phyloP scores from a whole-genome alignment of 2,113 vertebrate genomes.

The Lathamus discolor region DNA sequence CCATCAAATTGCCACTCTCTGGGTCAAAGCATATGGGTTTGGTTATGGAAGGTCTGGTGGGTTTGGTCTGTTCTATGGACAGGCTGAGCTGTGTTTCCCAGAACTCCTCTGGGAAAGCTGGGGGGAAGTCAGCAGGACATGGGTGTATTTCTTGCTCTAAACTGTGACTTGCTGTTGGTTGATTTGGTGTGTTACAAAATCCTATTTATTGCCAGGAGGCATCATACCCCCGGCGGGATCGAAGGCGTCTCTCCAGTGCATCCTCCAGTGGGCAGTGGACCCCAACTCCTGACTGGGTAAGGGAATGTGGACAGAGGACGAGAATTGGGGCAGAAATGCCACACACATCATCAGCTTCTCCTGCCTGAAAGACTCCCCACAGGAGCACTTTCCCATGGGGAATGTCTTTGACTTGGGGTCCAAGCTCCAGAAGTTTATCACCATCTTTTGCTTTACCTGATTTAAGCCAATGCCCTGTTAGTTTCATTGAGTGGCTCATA shows the following conservation, averaged over 20 bases:
- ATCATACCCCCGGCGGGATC: slow-evolving; percentile 81
- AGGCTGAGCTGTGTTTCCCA: neutral
- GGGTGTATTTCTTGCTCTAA: neutral
- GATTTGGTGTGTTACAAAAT: neutral
- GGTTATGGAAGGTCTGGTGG: neutral
- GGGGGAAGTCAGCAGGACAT: neutral
- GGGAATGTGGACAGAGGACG: neutral
- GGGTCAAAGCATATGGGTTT: neutral
- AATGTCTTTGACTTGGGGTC: neutral
- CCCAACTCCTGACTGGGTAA: slow-evolving; percentile 93
- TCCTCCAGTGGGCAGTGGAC: slow-evolving; percentile 85
- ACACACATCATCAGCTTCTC: neutral
- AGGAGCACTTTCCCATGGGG: neutral
- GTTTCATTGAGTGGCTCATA: neutral
- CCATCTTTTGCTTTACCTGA: neutral
- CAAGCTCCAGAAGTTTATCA: neutral
- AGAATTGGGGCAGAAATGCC: neutral
- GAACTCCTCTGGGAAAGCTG: neutral
- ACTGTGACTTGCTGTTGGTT: neutral
- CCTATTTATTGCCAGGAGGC: slow-evolving; percentile 77
- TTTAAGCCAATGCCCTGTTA: neutral
- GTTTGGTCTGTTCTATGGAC: neutral
- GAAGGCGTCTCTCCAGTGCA: slow-evolving; percentile 81
- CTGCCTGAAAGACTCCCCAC: neutral
- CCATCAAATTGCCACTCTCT: neutral